Evolutionary conservation across 2,113 vertebrate species (phyloP).

Genomic region (Chunga burmeisteri): DNA sequence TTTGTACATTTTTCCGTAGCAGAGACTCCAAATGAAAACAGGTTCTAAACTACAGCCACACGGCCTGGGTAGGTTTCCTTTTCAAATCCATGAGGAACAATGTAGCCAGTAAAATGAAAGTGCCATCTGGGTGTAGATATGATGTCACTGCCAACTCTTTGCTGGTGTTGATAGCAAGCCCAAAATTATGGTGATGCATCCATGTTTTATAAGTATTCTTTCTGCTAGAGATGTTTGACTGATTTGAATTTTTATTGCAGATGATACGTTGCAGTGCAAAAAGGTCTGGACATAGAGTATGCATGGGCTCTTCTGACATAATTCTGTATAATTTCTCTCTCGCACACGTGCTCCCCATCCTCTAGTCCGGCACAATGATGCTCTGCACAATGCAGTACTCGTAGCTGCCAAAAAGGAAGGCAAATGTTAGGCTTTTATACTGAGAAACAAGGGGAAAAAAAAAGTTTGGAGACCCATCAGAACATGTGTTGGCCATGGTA

Average conservation of each 20-base stretch:
- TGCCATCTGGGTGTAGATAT: slow-evolving; percentile 75
- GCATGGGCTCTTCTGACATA: slow-evolving; percentile 18
- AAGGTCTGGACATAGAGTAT: slow-evolving; percentile 49
- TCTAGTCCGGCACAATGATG: background rate
- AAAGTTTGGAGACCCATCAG: slow-evolving; percentile 4
- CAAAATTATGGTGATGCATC: slow-evolving; percentile 65
- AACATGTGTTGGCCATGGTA: background rate
- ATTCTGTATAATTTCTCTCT: slow-evolving; percentile 36
- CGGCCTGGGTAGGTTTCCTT: slow-evolving; percentile 56
- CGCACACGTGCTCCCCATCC: background rate
- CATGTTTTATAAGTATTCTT: slow-evolving; percentile 67
- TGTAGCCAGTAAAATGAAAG: slow-evolving; percentile 73
- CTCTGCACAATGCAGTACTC: background rate
- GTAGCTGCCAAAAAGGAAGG: slow-evolving; percentile 1
- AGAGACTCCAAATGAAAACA: slow-evolving; percentile 11
- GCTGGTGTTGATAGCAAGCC: slow-evolving; percentile 66
- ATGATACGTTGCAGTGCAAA: slow-evolving; percentile 52
- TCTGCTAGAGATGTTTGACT: slow-evolving; percentile 62
- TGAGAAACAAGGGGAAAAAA: background rate
- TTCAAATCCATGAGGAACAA: slow-evolving; percentile 66
- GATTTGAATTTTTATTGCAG: slow-evolving; percentile 75
- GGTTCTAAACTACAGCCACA: slow-evolving; percentile 52
- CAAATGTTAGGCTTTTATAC: slow-evolving; percentile 2
- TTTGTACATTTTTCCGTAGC: background rate
- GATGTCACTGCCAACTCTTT: slow-evolving; percentile 73